Conservation (phyloP, 2,113 vertebrate species). For the Pterophyllum scalare region DNA sequence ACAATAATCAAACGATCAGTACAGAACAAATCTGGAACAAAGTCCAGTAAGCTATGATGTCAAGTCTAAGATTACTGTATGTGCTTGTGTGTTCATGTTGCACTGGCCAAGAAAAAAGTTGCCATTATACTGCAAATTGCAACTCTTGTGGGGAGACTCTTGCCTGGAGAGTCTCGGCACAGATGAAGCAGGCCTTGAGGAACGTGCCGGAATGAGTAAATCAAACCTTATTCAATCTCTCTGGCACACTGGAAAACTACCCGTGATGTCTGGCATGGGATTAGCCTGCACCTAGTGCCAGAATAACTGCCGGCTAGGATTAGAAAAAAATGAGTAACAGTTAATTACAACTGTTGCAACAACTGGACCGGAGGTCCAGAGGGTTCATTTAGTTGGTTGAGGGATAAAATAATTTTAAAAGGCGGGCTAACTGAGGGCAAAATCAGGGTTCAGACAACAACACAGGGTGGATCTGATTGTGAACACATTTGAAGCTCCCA, state of each 20-base stretch:
- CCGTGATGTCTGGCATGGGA: constrained; percentile 62
- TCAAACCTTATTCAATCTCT: constrained; percentile 54
- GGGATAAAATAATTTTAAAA: constrained; percentile 36
- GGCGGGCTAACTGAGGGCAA: constrained; percentile 45
- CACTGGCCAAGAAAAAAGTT: constrained; percentile 37
- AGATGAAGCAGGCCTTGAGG: constrained; percentile 33
- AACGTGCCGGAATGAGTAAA: constrained; percentile 66
- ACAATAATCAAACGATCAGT: constrained; percentile 18
- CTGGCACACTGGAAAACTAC: constrained; percentile 62
- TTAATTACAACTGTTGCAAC: constrained; percentile 62
- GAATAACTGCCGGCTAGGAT: constrained; percentile 65
- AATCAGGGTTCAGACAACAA: constrained; percentile 48
- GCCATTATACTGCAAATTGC: constrained; percentile 57
- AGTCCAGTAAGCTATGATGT: constrained; percentile 26
- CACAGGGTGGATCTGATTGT: not conserved
- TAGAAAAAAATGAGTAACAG: constrained; percentile 50
- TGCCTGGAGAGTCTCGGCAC: constrained; percentile 49
- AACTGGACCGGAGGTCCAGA: constrained; percentile 44
- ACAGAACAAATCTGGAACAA: constrained; percentile 23
- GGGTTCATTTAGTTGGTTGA: constrained; percentile 35
- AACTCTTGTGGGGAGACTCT: constrained; percentile 25
- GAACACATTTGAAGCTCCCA: constrained; percentile 17
- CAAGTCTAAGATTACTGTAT: constrained; percentile 26
- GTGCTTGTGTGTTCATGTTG: constrained; percentile 30
- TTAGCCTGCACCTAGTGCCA: constrained; percentile 45